phyloP scores from a whole-genome alignment of 2,797 vertebrate species.

The Smutsia gigantea region DNA sequence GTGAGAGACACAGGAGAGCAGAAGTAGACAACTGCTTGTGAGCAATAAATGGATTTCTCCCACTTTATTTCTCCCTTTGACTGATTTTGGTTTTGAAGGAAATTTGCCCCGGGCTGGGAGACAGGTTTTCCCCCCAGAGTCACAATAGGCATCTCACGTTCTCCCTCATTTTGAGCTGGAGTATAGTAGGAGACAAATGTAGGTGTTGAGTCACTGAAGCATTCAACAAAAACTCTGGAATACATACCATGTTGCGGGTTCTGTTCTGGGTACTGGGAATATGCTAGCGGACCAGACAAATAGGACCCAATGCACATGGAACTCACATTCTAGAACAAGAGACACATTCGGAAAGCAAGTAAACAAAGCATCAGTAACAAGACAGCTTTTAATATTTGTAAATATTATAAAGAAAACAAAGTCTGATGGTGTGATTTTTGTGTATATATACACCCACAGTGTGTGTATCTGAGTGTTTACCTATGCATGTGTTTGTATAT shows the following conservation, averaged over 20 bases:
- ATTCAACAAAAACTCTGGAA: neutral
- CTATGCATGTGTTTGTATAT: neutral
- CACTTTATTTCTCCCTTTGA: too few species aligned
- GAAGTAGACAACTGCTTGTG: too few species aligned
- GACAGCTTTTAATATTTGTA: neutral
- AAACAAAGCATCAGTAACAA: neutral
- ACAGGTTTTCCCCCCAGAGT: too few species aligned
- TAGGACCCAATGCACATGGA: neutral
- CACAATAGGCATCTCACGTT: too few species aligned
- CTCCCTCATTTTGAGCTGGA: neutral
- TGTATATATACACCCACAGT: neutral
- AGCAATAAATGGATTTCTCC: too few species aligned
- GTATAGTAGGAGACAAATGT: neutral
- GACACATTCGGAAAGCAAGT: neutral
- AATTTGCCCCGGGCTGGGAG: too few species aligned
- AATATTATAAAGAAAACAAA: neutral
- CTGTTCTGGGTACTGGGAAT: neutral
- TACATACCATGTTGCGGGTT: neutral
- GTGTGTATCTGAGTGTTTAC: neutral
- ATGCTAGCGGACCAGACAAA: neutral
- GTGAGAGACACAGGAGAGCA: too few species aligned
- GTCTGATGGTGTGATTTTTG: neutral
- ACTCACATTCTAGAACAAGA: neutral
- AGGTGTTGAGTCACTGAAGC: neutral
- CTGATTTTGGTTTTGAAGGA: too few species aligned